A percentile compares a stretch with the other conserved stretches of the same genome.
These are phyloP conservation scores for Spinus pinus DNA, from an alignment of 2,797 vertebrate genomes.

Conservation along the genomic window DNA sequence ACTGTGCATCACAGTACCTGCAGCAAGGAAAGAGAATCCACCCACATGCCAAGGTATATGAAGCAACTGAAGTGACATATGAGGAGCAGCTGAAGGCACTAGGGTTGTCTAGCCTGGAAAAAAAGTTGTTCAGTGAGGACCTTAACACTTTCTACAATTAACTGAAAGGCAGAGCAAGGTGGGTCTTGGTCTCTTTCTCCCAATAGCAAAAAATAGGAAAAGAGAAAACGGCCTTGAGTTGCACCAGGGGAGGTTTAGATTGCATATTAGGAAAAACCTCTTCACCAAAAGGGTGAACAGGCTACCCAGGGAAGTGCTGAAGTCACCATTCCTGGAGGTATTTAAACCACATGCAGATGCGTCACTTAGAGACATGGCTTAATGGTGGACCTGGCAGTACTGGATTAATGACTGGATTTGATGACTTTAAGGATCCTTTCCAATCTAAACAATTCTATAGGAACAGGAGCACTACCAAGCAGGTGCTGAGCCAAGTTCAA, in stretches of 20 bases:
- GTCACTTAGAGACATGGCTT: neutral
- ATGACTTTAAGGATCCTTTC: neutral
- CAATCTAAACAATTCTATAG: neutral
- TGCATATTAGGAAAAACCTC: neutral
- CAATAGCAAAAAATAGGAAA: rapidly evolving
- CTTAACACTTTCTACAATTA: neutral
- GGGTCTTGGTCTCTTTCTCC: neutral
- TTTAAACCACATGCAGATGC: neutral
- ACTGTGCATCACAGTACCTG: neutral
- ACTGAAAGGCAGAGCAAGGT: neutral
- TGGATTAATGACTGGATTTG: neutral
- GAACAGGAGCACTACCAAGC: neutral
- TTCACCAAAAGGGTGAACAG: neutral
- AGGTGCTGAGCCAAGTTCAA: neutral
- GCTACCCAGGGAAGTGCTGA: neutral
- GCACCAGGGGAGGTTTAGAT: neutral
- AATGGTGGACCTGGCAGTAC: neutral
- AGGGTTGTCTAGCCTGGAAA: neutral
- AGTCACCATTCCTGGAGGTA: neutral
- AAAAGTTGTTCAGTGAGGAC: neutral
- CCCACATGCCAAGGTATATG: neutral
- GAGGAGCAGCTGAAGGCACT: neutral
- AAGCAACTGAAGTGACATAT: neutral
- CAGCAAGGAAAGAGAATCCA: neutral
- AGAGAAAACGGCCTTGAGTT: neutral